Conservation (phyloP, 2,113 vertebrate genomes). For the Alectura lathami region DNA sequence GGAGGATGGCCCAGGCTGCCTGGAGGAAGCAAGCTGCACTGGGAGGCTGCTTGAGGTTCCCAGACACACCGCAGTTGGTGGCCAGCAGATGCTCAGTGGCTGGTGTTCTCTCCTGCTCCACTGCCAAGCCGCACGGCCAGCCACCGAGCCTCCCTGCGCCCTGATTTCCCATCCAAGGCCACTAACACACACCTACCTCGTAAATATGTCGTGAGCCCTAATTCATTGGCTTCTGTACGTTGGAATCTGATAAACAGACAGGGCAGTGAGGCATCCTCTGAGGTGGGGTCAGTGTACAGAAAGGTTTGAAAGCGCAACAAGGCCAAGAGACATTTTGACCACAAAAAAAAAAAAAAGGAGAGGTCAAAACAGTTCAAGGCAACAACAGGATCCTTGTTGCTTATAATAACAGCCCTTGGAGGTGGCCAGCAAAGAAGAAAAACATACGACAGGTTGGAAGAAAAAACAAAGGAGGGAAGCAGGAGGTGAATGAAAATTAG, state of each 20-base stretch:
- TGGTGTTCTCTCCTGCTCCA: neutral
- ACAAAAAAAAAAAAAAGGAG: neutral
- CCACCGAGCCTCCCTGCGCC: neutral
- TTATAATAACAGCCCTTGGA: neutral
- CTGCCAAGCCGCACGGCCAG: neutral
- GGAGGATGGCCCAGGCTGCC: neutral
- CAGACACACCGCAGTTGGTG: neutral
- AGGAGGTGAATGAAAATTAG: neutral
- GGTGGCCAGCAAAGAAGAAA: neutral
- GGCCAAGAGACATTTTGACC: neutral
- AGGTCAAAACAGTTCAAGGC: neutral
- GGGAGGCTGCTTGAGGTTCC: neutral
- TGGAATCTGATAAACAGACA: neutral
- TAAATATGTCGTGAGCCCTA: neutral
- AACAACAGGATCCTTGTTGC: neutral
- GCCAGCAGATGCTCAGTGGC: neutral
- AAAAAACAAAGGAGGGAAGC: neutral
- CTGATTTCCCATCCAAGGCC: neutral
- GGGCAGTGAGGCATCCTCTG: neutral
- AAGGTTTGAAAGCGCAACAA: neutral
- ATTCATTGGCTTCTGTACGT: neutral
- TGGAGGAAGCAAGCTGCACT: neutral
- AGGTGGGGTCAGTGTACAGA: neutral
- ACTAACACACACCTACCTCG: neutral
- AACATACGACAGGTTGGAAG: neutral